A percentile compares a stretch with the other conserved stretches of the same genome.
Evolutionary conservation across 2,888 invertebrate species (phyloP).

Genomic region (Crossocerus cetratus): DNA sequence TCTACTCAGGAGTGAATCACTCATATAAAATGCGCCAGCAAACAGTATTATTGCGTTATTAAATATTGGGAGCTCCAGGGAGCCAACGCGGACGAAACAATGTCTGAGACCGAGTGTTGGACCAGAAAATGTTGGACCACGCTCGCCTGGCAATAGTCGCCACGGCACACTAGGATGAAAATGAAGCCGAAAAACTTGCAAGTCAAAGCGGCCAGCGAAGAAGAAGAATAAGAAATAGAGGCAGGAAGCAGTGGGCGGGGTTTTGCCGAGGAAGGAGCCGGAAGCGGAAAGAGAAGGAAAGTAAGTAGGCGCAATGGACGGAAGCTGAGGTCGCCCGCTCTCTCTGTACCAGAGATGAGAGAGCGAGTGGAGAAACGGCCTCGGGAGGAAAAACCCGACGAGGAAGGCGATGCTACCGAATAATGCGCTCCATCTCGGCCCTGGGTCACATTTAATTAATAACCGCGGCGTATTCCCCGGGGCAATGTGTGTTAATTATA

Average conservation of each 20-base stretch:
- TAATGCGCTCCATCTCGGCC: constrained; percentile 55
- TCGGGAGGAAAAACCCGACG: constrained; percentile 5
- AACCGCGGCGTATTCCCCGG: constrained; percentile 55
- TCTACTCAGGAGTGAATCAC: no score
- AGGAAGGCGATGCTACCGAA: constrained; percentile 46
- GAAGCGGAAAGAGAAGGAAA: constrained; percentile 19
- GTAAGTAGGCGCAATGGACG: background rate
- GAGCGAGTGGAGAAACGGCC: no score
- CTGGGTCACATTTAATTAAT: constrained; percentile 67
- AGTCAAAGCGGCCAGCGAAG: constrained; percentile 18
- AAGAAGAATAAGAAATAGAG: constrained; percentile 17
- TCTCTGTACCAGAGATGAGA: no score
- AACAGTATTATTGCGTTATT: no score
- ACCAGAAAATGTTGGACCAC: no score
- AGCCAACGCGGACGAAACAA: no score
- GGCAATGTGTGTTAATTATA: constrained; percentile 64
- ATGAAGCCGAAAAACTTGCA: constrained; percentile 16
- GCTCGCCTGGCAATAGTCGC: background rate
- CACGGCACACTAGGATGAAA: background rate
- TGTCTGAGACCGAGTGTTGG: no score
- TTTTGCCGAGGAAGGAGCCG: background rate
- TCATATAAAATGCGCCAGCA: no score
- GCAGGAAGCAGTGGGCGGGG: constrained; percentile 1
- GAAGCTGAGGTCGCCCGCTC: background rate
- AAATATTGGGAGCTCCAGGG: no score